phyloP scores from a whole-genome alignment of 2,797 vertebrate species.

The Chaetodon trifasciatus region DNA sequence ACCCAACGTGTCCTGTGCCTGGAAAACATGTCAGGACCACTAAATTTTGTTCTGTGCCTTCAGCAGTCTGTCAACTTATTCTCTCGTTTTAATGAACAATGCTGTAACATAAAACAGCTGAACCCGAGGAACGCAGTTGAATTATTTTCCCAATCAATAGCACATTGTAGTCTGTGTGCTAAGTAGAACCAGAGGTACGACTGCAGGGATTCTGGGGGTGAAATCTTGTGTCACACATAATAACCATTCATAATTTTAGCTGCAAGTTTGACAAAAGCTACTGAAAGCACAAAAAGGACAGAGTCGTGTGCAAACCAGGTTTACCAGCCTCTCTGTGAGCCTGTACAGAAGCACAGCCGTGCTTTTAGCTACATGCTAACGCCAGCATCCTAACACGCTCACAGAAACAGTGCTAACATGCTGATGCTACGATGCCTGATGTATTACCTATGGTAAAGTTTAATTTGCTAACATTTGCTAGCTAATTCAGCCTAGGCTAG shows the following conservation, averaged over 20 bases:
- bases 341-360: neutral
- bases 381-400: neutral
- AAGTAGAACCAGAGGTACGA: conserved; percentile 22
- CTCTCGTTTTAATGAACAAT: conserved; percentile 18
- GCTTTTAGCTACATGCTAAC: neutral
- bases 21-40: conserved; percentile 16
- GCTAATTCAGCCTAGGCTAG: too few species aligned
- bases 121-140: conserved; percentile 20
- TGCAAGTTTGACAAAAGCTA: neutral
- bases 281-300: neutral
- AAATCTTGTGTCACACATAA: neutral
- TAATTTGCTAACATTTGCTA: neutral
- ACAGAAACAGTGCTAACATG: neutral
- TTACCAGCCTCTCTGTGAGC: neutral
- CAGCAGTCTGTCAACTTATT: conserved; percentile 3
- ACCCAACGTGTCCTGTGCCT: conserved; percentile 11
- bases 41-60: conserved; percentile 29
- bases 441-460: neutral
- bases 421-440: neutral
- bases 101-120: conserved; percentile 37
- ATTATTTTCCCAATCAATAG: conserved; percentile 21
- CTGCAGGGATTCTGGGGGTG: neutral
- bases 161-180: conserved; percentile 34
- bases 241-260: too few species aligned
- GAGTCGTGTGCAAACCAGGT: neutral